Conservation (phyloP, 2,888 invertebrate genomes). For the Megastigmus dorsalis region DNA sequence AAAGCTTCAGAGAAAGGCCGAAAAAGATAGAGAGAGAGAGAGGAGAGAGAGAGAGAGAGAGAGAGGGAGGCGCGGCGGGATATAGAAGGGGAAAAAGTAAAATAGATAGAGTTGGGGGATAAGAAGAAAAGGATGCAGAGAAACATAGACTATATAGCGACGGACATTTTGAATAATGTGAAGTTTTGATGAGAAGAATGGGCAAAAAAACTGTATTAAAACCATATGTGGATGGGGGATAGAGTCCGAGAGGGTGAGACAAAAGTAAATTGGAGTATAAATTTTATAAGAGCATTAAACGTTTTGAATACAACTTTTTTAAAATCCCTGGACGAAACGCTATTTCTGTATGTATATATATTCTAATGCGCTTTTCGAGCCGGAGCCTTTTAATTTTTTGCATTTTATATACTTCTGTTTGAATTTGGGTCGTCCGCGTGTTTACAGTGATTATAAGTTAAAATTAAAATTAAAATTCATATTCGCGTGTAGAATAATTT, state of each 20-base stretch:
- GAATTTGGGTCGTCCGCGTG: no score
- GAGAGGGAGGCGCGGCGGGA: no score
- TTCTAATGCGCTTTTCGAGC: no score
- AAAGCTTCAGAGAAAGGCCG: no score
- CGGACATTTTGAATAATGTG: constrained; percentile 48
- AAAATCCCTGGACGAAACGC: constrained; percentile 11
- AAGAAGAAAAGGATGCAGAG: constrained; percentile 37
- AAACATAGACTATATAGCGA: constrained; percentile 30
- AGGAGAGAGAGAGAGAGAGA: constrained; percentile 16
- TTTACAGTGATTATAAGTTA: no score
- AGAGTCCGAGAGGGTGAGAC: constrained; percentile 19
- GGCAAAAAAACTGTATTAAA: constrained; percentile 23
- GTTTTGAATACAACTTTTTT: constrained; percentile 29
- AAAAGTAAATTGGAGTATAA: constrained; percentile 42
- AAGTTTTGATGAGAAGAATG: constrained; percentile 19
- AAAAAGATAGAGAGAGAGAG: constrained; percentile 10
- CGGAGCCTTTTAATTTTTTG: no score
- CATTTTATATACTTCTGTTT: no score
- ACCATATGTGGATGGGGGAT: constrained; percentile 20
- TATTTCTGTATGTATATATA: not conserved
- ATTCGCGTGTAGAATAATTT: no score
- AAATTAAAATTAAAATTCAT: no score
- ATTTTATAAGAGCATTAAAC: constrained; percentile 45
- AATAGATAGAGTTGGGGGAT: constrained; percentile 21
- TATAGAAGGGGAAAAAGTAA: constrained; percentile 38